A percentile compares a stretch with the other conserved stretches of the same genome.
phyloP scores from a whole-genome alignment of 2,797 vertebrate species.

The Onychomys arenicola region DNA sequence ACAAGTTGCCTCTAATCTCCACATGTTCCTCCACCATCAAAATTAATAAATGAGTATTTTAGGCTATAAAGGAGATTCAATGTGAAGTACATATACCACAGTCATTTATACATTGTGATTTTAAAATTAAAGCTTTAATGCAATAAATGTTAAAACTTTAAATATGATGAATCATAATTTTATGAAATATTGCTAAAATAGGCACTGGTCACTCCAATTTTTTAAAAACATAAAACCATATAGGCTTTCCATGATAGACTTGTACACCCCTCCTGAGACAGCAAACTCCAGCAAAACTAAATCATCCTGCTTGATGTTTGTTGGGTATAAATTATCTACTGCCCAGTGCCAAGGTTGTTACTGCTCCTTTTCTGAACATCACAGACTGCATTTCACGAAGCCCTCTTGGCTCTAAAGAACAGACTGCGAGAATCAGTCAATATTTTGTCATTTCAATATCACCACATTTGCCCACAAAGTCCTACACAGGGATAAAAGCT shows the following conservation, averaged over 20 bases:
- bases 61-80: background rate
- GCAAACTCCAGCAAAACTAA: background rate
- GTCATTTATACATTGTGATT: background rate
- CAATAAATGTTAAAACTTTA: background rate
- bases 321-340: background rate
- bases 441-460: constrained; percentile 89
- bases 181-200: background rate
- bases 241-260: background rate
- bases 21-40: background rate
- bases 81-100: background rate
- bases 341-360: constrained; percentile 4
- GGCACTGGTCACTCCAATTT: background rate
- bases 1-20: no score
- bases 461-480: constrained; percentile 85
- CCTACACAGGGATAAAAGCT: constrained; percentile 86
- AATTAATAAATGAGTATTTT: background rate
- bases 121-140: background rate
- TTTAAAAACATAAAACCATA: background rate
- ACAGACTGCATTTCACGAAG: constrained; percentile 76
- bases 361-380: background rate
- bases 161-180: background rate
- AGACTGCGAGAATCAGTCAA: constrained; percentile 85
- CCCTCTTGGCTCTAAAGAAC: constrained; percentile 80
- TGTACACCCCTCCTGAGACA: background rate
- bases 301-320: constrained; percentile 56